A percentile compares a stretch with the other conserved stretches of the same genome.
phyloP scores from a whole-genome alignment of 2,888 invertebrate genomes.

The Anthophora plumipes region DNA sequence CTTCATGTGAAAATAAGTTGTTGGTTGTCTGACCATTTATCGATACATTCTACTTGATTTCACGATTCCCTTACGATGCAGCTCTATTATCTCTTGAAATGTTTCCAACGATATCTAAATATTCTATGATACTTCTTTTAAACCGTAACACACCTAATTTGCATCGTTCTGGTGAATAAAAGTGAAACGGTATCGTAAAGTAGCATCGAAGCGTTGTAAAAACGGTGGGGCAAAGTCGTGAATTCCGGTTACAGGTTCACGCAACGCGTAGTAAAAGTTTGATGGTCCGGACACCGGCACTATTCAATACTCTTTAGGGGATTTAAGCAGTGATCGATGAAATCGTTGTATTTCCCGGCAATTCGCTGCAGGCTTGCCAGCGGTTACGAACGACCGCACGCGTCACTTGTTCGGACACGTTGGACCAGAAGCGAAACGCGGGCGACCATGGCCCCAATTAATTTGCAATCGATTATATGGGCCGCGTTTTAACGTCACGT shows the following conservation, averaged over 20 bases:
- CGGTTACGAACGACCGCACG: constrained; percentile 67
- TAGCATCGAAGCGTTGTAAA: not conserved
- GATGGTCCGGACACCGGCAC: constrained; percentile 17
- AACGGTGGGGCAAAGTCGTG: constrained; percentile 4
- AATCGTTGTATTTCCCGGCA: constrained; percentile 61
- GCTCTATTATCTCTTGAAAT: no score
- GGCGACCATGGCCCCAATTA: constrained; percentile 66
- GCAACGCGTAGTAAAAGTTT: constrained; percentile 25
- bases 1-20: not conserved
- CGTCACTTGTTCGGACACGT: constrained; percentile 69
- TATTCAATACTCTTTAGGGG: constrained; percentile 48
- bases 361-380: constrained; percentile 56
- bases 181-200: not conserved
- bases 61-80: no score
- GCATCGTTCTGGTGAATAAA: not conserved
- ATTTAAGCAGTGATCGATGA: constrained; percentile 63
- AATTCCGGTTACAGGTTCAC: not conserved
- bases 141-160: no score
- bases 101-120: no score
- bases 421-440: constrained; percentile 54
- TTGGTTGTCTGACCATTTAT: not conserved
- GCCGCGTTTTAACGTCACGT: constrained; percentile 66
- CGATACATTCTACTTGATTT: not conserved
- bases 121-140: no score
- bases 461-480: constrained; percentile 74